Evolutionary conservation across 1,140 invertebrate genomes (phyloP), one percentile per base, ranked within the genome.

Genomic region (Drosophila jambulina): DNA sequence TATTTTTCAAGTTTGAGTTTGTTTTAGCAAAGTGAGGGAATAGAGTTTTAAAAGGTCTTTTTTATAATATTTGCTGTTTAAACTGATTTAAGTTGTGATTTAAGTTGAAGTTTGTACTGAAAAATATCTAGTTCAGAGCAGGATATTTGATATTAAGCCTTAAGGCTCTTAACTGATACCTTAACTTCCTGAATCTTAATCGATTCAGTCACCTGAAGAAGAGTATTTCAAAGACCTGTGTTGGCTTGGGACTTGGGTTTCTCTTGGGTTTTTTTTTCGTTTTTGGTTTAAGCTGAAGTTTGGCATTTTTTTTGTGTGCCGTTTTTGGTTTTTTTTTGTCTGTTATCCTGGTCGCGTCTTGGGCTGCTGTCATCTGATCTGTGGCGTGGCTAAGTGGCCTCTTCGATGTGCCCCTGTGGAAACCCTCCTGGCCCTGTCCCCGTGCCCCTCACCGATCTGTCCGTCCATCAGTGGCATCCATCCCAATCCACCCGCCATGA

Each of bases 341-440:
- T 76, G 83, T 83, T 88, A 80, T 83, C 72, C 84, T 78, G 76
- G 67, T 83, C 84, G 38, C 67, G 76, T 78, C 76, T 60, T 78
- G 54, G 57, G 58, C 68, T 80, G 60, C 84, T 88, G 83, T 88
- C 84, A 88, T 88, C 84, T 80, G 84, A 87, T 88, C 84, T 87
- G 80, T 88, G 84, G 77, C 72, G 80, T 76, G 76, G 85, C 84
- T 87, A 87, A 88, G 84, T 87, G 84, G 84, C 80, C 76, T 74
- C 70, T 75, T 67, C 53, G 58, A 36, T 40, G 29, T 36, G 71
- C 42, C 49, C 38, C 56, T 32, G 38, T 29, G 32, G 36, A 34
- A 38, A 40, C 42, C 27, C 38, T 19, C 10, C 32, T 27, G 7
- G 48, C 48, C 19, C 12, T 17, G 4, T 51, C 2, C 10, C 29